Conservation (phyloP, 2,888 invertebrate genomes). For the Euplexia lucipara region DNA sequence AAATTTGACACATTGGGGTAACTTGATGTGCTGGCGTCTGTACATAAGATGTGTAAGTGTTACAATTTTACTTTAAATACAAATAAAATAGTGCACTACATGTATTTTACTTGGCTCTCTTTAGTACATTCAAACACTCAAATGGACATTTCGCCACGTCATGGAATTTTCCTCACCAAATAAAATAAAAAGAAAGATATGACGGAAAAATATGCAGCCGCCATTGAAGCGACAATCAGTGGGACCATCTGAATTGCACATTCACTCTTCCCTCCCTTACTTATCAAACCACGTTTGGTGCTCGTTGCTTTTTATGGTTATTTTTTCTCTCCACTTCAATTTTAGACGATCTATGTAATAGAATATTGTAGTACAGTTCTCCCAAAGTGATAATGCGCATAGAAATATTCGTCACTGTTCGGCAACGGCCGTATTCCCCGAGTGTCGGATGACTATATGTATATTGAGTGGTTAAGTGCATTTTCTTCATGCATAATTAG, state of each 20-base stretch:
- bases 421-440: too few species aligned
- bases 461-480: too few species aligned
- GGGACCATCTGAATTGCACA: constrained; percentile 48
- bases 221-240: constrained; percentile 37
- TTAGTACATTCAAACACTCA: neutral
- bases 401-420: too few species aligned
- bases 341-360: constrained; percentile 40
- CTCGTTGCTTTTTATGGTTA: constrained; percentile 51
- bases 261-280: constrained; percentile 34
- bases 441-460: too few species aligned
- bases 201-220: constrained; percentile 34
- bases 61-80: too few species aligned
- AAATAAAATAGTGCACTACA: too few species aligned
- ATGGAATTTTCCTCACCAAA: constrained; percentile 9
- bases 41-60: too few species aligned
- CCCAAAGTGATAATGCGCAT: too few species aligned
- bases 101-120: neutral
- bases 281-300: constrained; percentile 50
- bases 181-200: constrained; percentile 30
- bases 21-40: too few species aligned
- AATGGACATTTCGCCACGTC: constrained; percentile 6
- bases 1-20: too few species aligned
- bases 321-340: constrained; percentile 40
- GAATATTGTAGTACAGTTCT: constrained; percentile 51
- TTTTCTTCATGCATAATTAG: too few species aligned